Evolutionary conservation across 1,140 invertebrate species (phyloP), one percentile per base, ranked within the genome.

Genomic region (Drosophila ironensis): DNA sequence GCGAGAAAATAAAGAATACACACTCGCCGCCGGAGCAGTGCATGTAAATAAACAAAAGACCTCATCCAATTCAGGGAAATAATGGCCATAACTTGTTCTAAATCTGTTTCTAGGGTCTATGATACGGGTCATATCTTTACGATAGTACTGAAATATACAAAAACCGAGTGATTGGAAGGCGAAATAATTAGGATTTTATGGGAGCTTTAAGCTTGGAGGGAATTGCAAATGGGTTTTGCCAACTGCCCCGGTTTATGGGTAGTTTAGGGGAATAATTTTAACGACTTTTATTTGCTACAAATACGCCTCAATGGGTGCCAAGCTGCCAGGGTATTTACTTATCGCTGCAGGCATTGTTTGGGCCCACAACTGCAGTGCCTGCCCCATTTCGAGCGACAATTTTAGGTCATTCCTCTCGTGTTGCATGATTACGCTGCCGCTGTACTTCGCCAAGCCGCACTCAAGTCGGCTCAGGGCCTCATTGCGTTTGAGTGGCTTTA

Each of bases 401-500:
- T 82, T 78, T 82, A 63, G 78, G 78, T 82, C 78, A 44, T 82
- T 82, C 78, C 73, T 66, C 78, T 73, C 63, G 57, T 54, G 16
- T 19, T 41, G 42, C 60, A 61, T 47, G 76, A 33, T 47, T 48
- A 45, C 51, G 25, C 41, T 69, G 66, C 42, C 37, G 66, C 64
- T 69, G 44, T 44, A 57, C 12, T 48, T 57, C 12, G 38, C 50
- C 20, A 33, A 25, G 42, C 33, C 46, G 27, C 22, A 27, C 40
- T 46, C 57, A 35, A 46, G 28, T 37, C 35, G 53, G 41, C 70
- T 47, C 71, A 46, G 46, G 51, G 45, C n/a, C 70, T 67, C 51
- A 54, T 46, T 75, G 56, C 57, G 45, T 61, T 56, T 54, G 66
- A 69, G 66, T 69, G 66, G 51, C 28, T 69, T 69, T 69, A 69